Evolutionary conservation across 2,113 vertebrate species (phyloP).

Genomic region (Pseudonaja textilis): DNA sequence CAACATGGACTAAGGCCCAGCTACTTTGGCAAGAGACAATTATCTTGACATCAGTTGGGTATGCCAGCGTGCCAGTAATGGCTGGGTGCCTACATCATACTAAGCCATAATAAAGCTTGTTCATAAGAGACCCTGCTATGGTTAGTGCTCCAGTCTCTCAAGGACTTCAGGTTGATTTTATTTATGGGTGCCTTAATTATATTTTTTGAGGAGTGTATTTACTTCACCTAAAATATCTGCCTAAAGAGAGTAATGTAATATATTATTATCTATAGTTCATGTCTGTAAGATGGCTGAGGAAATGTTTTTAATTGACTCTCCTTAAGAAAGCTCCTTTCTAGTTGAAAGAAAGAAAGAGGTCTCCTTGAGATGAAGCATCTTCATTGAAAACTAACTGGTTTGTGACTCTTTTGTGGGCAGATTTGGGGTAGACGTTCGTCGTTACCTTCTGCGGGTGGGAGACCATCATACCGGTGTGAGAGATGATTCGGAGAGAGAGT

Average conservation of each 20-base stretch:
- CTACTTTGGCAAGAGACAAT: background rate
- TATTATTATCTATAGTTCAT: background rate
- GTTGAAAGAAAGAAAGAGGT: background rate
- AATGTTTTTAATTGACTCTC: background rate
- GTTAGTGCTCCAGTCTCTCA: background rate
- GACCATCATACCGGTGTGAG: constrained; percentile 82
- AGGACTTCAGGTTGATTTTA: background rate
- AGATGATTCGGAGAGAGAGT: constrained; percentile 77
- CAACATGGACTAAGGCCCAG: background rate
- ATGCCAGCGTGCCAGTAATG: background rate
- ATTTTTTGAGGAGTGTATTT: background rate
- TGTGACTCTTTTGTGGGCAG: constrained; percentile 54
- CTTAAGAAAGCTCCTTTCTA: background rate
- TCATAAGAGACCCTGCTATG: background rate
- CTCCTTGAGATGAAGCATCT: background rate
- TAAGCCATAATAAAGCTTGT: background rate
- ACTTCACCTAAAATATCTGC: background rate
- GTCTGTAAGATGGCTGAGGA: background rate
- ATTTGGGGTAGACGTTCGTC: constrained; percentile 77
- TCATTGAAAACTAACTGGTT: background rate
- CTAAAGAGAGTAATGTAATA: background rate
- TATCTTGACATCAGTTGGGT: background rate
- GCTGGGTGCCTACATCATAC: background rate
- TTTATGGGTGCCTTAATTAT: background rate
- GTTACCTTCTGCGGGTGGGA: constrained; percentile 78